phyloP scores from a whole-genome alignment of 2,888 invertebrate genomes.

The Troides aeacus region DNA sequence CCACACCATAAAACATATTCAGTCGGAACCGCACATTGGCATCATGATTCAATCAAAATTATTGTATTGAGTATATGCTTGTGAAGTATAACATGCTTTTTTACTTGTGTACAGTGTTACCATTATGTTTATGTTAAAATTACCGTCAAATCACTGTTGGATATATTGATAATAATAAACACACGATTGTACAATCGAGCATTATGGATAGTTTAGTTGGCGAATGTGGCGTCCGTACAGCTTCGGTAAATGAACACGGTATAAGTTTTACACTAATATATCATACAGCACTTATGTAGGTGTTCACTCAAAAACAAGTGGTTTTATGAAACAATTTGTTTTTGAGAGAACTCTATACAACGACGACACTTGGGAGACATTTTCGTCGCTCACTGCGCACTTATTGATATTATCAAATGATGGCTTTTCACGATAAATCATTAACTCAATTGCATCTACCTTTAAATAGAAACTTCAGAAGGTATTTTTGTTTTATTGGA shows the following conservation, averaged over 20 bases:
- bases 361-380: conserved; percentile 44
- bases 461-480: not conserved
- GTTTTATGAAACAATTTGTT: no score
- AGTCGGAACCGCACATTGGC: no score
- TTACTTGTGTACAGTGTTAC: no score
- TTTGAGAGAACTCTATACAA: conserved; percentile 36
- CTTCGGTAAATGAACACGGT: conserved; percentile 69
- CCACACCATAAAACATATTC: no score
- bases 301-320: conserved; percentile 64
- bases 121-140: no score
- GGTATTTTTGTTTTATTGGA: not conserved
- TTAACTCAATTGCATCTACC: conserved; percentile 27
- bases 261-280: conserved; percentile 52
- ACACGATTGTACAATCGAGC: conserved; percentile 68
- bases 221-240: conserved; percentile 75
- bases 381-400: conserved; percentile 53
- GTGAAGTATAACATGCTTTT: no score
- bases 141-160: conserved; percentile 10
- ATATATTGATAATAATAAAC: not conserved
- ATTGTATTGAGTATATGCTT: no score
- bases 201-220: conserved; percentile 69
- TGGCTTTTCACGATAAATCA: conserved; percentile 46
- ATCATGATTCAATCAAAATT: no score
- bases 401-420: conserved; percentile 44
- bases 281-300: conserved; percentile 63